A percentile compares a stretch with the other conserved stretches of the same genome.
phyloP scores from a whole-genome alignment of 2,113 vertebrate species.

The Poecile atricapillus region DNA sequence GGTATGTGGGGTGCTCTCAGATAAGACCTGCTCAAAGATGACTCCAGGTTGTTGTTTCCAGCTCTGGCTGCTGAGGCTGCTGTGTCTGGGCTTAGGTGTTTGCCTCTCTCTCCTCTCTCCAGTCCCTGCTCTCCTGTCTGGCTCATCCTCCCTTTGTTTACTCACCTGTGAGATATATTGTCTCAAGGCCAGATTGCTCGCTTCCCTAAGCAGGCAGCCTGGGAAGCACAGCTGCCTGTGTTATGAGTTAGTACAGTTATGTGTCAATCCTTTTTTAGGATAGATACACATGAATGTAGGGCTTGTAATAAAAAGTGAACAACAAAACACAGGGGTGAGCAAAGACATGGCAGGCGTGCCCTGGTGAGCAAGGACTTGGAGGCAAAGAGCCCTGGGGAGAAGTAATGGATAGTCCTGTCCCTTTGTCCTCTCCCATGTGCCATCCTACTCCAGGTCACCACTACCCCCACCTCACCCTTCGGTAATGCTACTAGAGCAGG shows the following conservation, averaged over 20 bases:
- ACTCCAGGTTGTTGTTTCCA: neutral
- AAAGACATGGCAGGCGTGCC: neutral
- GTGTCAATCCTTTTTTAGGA: neutral
- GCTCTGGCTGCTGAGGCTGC: neutral
- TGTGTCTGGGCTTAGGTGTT: neutral
- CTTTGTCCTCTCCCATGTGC: neutral
- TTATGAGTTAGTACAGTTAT: neutral
- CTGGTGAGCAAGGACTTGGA: neutral
- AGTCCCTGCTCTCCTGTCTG: neutral
- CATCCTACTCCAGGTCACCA: neutral
- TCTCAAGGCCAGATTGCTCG: neutral
- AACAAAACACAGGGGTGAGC: neutral
- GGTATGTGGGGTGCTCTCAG: neutral
- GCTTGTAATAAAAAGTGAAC: neutral
- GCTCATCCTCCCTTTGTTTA: slow-evolving; percentile 38
- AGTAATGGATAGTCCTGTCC: neutral
- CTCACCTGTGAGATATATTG: slow-evolving; percentile 32
- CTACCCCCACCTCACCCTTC: neutral
- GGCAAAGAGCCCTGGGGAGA: neutral
- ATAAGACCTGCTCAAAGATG: neutral
- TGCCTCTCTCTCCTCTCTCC: neutral
- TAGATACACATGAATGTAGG: neutral
- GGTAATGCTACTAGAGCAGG: neutral
- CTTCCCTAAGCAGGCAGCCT: neutral
- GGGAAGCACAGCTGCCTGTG: neutral